These are phyloP conservation scores for Amphilophus citrinellus DNA, from an alignment of 2,113 vertebrate genomes.

Conservation along the genomic window DNA sequence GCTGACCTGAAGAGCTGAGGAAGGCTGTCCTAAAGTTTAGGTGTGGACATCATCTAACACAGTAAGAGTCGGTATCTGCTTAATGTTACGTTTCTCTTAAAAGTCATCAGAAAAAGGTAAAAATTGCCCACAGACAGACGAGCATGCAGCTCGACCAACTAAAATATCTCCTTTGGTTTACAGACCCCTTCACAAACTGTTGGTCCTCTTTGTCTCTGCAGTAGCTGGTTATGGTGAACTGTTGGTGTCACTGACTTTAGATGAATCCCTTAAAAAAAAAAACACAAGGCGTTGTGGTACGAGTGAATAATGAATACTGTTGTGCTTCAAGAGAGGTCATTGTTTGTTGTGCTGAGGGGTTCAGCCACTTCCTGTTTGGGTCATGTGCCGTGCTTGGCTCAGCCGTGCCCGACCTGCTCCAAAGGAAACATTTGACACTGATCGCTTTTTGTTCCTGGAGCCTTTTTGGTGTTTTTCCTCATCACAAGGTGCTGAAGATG, in stretches of 20 bases:
- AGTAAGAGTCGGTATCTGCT: background rate
- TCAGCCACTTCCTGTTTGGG: slow-evolving; percentile 58
- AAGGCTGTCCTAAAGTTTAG: no score
- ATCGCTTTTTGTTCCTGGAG: slow-evolving; percentile 33
- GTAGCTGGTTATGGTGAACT: background rate
- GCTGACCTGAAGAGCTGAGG: no score
- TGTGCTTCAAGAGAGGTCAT: slow-evolving; percentile 59
- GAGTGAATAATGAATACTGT: slow-evolving; percentile 58
- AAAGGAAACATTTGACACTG: slow-evolving; percentile 19
- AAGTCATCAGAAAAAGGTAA: background rate
- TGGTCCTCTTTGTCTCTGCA: background rate
- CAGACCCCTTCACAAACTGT: background rate
- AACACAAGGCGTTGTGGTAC: slow-evolving; percentile 53
- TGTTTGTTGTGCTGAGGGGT: slow-evolving; percentile 60
- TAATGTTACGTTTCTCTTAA: background rate
- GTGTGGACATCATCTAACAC: no score
- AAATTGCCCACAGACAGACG: background rate
- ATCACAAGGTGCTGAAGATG: background rate
- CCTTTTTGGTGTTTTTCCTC: slow-evolving; percentile 6
- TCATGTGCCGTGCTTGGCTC: slow-evolving; percentile 66
- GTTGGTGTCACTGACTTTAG: slow-evolving; percentile 57
- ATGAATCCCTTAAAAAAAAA: slow-evolving; percentile 49
- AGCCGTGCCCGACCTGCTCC: slow-evolving; percentile 21
- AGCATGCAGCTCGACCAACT: background rate
- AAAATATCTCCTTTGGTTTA: background rate